These are phyloP conservation scores for Gonocerus acuteangulatus DNA, from an alignment of 2,888 invertebrate species.

Conservation along the genomic window DNA sequence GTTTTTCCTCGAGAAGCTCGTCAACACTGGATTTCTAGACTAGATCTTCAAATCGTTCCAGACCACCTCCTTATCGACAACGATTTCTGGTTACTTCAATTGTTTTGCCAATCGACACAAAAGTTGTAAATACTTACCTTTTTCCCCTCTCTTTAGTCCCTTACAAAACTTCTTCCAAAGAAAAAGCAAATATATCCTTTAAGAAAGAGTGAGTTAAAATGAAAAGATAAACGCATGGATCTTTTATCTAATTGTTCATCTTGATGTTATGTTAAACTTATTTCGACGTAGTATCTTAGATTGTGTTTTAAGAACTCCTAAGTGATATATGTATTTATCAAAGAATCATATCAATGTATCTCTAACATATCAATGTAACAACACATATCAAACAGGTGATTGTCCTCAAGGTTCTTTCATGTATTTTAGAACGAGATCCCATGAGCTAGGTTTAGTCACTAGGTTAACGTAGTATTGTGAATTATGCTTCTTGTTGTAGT, in stretches of 20 bases:
- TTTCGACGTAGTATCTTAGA: too few species aligned
- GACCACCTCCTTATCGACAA: background rate
- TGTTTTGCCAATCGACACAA: background rate
- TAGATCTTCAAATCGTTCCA: conserved; percentile 42
- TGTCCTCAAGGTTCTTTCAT: background rate
- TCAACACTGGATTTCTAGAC: conserved; percentile 91
- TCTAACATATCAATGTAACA: conserved; percentile 20
- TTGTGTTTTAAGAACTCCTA: too few species aligned
- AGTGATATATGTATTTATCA: too few species aligned
- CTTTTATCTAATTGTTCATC: conserved; percentile 1
- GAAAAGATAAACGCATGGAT: too few species aligned
- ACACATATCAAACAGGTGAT: background rate
- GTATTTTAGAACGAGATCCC: conserved; percentile 3
- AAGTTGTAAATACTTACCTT: conserved; percentile 8
- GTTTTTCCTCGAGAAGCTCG: conserved; percentile 90
- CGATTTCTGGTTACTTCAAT: conserved; percentile 12
- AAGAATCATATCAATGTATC: conserved; percentile 13
- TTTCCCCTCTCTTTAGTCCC: background rate
- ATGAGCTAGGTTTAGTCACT: conserved; percentile 12
- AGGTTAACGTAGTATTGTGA: background rate
- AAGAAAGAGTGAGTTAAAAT: background rate
- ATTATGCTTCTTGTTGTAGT: conserved; percentile 1
- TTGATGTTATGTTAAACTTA: conserved; percentile 5
- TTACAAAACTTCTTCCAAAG: conserved; percentile 13
- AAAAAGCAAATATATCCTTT: conserved; percentile 1